Base-by-base conservation (phyloP, 2,797 vertebrate genomes). In the Muraenolepis orangiensis region DNA sequence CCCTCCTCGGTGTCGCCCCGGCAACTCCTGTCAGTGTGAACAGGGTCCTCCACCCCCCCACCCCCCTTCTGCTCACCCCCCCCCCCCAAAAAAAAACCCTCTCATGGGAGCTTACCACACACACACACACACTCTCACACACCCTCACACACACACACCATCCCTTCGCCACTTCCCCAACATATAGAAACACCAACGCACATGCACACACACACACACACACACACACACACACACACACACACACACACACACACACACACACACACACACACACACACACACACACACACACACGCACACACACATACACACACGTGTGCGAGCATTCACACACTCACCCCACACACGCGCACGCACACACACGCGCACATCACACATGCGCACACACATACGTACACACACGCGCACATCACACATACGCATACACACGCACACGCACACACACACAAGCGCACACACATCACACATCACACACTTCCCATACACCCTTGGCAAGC, bases 1-100 rank as follows among this genome's bases (percentile, higher is more conserved):
- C 31, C 86, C 86, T 78, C 78, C 80, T 76, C 85, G 20, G 4
- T 57, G 51, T 57, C 51, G 51, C n/a, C 66, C 76, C 16, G 6
- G 51, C 20, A 30, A 72, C 57, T 29, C 82, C 82, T 61, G 83
- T 86, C 79, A 88, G 84, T 72, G 76, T 81, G 74, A 86, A 84
- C 70, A 73, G 28, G 26, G 66, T 36, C 31, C 73, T 70, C 34
- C 72, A 64, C 10, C 69, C 13, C 23, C 13, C 51, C 18, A 20
- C 66, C 6, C 31, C 67, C 14, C 31, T 66, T 23, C 64, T 61
- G n/a, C 10, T 14, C 57, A 38, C 38, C 14, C 68, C 46, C 76
- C 73, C 74, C 71, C 69, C 61, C 74, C 13, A 30, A 12, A 57
- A 72, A 11, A 30, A 12, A 57, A 72, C 70, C 73, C 70, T 70